Base-by-base conservation (phyloP, 2,113 vertebrate genomes). In the Elephantulus edwardii region DNA sequence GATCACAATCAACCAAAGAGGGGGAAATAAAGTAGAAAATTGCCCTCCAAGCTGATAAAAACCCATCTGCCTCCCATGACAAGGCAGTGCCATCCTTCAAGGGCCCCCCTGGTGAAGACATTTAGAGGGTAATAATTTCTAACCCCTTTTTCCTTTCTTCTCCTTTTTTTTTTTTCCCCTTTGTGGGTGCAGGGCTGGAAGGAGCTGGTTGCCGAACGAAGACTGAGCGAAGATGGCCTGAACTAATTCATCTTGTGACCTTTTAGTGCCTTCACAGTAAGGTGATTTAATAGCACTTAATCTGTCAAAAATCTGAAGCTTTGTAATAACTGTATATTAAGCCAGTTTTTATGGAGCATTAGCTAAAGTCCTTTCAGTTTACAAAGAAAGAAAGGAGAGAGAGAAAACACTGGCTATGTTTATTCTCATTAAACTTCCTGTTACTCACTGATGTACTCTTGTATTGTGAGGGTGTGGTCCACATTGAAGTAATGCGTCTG, bases 211-310 rank as follows among this genome's bases (percentile, higher is more conserved):
- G 88, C 93, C 96, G 81, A 95, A 96, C 96, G 81, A 95, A 96
- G 97, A 97, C 96, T 89, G 93, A 95, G 96, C 95, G 97, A 97
- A 97, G 97, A 96, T 42, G 89, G 96, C 86, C 96, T 96, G 94
- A 98, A 97, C 97, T 97, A 97, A 98, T 98, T 98, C 96, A 98
- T 98, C 97, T 98, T 98, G 96, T 98, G 97, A 97, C 97, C 97
- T 98, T 98, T 97, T 96, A 96, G 96, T 92, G 97, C 97, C 96
- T 97, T 98, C 97, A 97, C 96, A 97, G 96, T 83, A 97, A 98
- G 97, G 96, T 98, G 97, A 98, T 98, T 98, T 98, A 98, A 97
- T 97, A 98, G 97, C 97, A 98, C 97, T 98, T 98, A 98, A 98
- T 98, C 97, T 97, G 97, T 98, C 98, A 97, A 96, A 97, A 97